Evolutionary conservation across 2,888 invertebrate genomes (phyloP).

Genomic region (Ophion ellenae): DNA sequence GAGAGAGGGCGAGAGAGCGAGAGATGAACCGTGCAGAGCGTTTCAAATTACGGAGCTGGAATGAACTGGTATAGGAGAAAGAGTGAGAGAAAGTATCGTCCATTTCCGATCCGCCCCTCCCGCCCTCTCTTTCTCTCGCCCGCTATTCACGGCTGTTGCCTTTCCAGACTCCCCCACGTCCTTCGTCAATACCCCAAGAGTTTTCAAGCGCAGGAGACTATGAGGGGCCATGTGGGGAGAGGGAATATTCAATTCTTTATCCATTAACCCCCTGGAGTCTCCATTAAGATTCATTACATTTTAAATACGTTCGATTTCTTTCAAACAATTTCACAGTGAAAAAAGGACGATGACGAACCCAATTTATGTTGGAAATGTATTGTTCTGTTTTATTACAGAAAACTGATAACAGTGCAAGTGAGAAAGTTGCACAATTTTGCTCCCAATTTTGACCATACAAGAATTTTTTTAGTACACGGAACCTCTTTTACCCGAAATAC

Average conservation of each 20-base stretch:
- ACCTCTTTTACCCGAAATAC: too few species aligned
- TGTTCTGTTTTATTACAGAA: too few species aligned
- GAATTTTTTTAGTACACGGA: too few species aligned
- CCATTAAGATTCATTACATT: not conserved
- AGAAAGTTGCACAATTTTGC: too few species aligned
- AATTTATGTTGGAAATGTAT: too few species aligned
- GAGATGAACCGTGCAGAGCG: conserved; percentile 23
- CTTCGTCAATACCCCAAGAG: conserved; percentile 44
- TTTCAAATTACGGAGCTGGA: too few species aligned
- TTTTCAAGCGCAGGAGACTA: conserved; percentile 13
- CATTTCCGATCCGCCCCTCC: conserved; percentile 59
- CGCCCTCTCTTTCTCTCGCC: conserved; percentile 8
- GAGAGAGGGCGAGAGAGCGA: too few species aligned
- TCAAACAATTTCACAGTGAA: conserved; percentile 1
- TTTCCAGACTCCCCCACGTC: conserved; percentile 46
- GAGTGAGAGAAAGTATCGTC: conserved; percentile 45
- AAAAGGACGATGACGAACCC: too few species aligned
- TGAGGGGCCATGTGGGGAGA: conserved; percentile 15
- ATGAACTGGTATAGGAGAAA: not conserved
- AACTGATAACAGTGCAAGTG: too few species aligned
- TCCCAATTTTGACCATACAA: too few species aligned
- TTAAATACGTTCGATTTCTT: conserved; percentile 5
- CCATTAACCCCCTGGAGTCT: conserved; percentile 42
- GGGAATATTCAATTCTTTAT: conserved; percentile 54
- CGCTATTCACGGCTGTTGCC: conserved; percentile 48